These are phyloP conservation scores for Scolanthus callimorphus DNA, from an alignment of 92 coral and sea anemone genomes.

Conservation along the genomic window DNA sequence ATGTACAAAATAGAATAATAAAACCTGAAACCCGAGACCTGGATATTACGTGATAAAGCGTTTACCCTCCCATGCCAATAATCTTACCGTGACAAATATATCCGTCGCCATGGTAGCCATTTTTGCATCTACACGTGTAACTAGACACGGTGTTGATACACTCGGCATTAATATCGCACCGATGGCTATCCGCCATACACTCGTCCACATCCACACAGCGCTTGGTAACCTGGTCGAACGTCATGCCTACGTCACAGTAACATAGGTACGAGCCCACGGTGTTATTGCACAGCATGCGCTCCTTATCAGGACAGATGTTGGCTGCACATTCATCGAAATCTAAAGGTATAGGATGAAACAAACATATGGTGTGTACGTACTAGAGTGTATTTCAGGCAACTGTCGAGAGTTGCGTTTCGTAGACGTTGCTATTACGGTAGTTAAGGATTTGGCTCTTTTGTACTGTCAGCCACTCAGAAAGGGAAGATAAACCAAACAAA, in stretches of 20 bases:
- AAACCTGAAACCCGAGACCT: no score
- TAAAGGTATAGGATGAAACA: no score
- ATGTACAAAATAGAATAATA: no score
- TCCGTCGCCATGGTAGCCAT: slow-evolving; percentile 24
- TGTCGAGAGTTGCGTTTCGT: no score
- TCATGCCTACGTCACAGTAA: slow-evolving; percentile 1
- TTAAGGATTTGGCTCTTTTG: no score
- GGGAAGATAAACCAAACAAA: no score
- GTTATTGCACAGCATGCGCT: slow-evolving; percentile 26
- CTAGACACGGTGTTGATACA: slow-evolving; percentile 11
- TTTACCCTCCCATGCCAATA: background rate
- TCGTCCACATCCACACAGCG: slow-evolving; percentile 13
- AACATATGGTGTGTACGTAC: no score
- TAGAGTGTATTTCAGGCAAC: no score
- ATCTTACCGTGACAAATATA: slow-evolving; percentile 2
- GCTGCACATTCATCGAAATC: slow-evolving; percentile 18
- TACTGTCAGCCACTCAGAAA: no score
- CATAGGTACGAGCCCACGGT: slow-evolving; percentile 15
- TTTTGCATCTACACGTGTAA: slow-evolving; percentile 13
- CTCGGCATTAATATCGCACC: slow-evolving; percentile 4
- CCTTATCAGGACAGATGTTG: slow-evolving; percentile 10
- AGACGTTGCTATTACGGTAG: no score
- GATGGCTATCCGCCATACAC: slow-evolving; percentile 6
- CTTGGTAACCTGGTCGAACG: background rate
- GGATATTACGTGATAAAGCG: background rate